Conservation (phyloP, 1,140 invertebrate species). For the Penaeus vannamei region DNA sequence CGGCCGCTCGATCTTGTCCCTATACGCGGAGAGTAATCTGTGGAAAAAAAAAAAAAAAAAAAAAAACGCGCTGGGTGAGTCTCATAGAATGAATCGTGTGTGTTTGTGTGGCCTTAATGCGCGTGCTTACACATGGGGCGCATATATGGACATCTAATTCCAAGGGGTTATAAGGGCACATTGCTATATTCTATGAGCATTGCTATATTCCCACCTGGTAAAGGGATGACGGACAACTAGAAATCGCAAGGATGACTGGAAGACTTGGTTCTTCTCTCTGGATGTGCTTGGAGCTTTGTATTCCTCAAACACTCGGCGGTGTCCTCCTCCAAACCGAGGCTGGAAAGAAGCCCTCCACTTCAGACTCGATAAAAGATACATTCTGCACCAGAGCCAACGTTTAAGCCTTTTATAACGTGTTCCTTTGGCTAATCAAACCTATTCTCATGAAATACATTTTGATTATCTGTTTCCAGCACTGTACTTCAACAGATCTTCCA, state of each 20-base stretch:
- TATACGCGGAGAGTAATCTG: conserved; percentile 43
- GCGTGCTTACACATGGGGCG: too few relatives aligned
- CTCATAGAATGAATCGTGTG: too few relatives aligned
- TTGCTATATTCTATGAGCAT: neutral
- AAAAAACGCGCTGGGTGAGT: too few relatives aligned
- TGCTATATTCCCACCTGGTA: conserved; percentile 18
- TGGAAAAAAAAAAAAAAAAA: neutral
- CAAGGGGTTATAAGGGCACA: too few relatives aligned
- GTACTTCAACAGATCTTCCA: neutral
- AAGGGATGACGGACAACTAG: conserved; percentile 49
- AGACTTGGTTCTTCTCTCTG: conserved; percentile 6
- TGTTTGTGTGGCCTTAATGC: too few relatives aligned
- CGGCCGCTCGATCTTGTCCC: conserved; percentile 42
- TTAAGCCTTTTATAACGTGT: too few relatives aligned
- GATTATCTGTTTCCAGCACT: neutral
- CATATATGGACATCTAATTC: too few relatives aligned
- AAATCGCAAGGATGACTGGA: conserved; percentile 29
- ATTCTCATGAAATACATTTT: neutral
- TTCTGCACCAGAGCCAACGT: neutral
- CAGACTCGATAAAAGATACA: neutral
- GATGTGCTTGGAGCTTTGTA: neutral
- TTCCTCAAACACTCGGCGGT: conserved; percentile 17
- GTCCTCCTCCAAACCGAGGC: conserved; percentile 42
- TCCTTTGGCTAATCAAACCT: too few relatives aligned
- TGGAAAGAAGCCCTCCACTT: neutral